Base-by-base conservation (phyloP, 1,140 invertebrate species). In the Cheumatopsyche charites region DNA sequence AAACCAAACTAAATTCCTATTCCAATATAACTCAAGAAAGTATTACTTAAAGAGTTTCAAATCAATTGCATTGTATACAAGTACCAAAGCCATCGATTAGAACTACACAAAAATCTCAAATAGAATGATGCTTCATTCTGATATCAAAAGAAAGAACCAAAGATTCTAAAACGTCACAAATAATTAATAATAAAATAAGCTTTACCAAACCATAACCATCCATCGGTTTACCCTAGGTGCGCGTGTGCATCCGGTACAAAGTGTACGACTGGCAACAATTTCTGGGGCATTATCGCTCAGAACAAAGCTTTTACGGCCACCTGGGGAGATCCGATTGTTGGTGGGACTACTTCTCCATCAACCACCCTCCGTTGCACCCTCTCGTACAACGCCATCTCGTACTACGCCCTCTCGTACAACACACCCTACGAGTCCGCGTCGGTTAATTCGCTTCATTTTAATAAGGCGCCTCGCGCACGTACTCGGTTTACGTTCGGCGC, bases 381-480 rank as follows among this genome's bases (percentile, higher is more conserved):
- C 13, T 3, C 11, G 13, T 6, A 42, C 41, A 42, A 42, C 41
- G 12, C 5, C n/a, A n/a, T n/a, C n/a, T n/a, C n/a, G n/a, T 6
- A 42, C 41, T 42, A 42, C 41, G 12, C 5, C 41, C 5, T 6
- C 41, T 6, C 5, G 12, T 6, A 42, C 41, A 42, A 42, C 41
- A 42, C 5, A 12, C 5, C 5, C 41, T 5, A 42, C 41, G 41
- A 42, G n/a, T 42, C 5, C 43, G 4, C 43, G 4, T 47, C 66
- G 13, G 11, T 45, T 72, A 72, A 72, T 72, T 72, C 47, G 62
- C 63, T 55, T 67, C 49, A 72, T 72, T 72, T 72, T 72, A 72
- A 72, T 72, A 72, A 65, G 49, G 52, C 63, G 23, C 19, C 13
- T 7, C 1, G 70, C 21, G 19, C 70, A 72, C 70, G 70, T 72